Base-by-base conservation (phyloP, 2,113 vertebrate genomes). In the Lophura nycthemera region DNA sequence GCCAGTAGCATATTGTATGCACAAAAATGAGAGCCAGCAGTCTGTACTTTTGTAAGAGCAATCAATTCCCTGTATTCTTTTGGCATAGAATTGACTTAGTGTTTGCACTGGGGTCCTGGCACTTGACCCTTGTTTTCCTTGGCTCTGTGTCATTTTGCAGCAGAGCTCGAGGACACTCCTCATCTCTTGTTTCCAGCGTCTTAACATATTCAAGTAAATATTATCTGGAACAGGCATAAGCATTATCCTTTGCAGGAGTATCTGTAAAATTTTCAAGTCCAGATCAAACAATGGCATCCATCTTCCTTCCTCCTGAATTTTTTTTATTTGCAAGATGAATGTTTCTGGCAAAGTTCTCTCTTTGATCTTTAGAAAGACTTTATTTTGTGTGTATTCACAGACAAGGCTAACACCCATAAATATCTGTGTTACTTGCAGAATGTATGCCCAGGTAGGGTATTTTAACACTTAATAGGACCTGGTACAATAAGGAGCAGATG, bases 401-500 rank as follows among this genome's bases (percentile, higher is more conserved):
- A n/a, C 48, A 79, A 79, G 63, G 27, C 52, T 86, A 30, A 12
- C 1, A 1, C 40, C 84, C 45, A 61, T 32, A 84, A 93, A 86
- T 61, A 70, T 54, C 48, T 7, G 0, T 75, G 67, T 78, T 86
- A 30, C 21, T 91, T 81, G 70, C 21, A 90, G 76, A 83, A 48
- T 86, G 34, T 65, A 45, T 83, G 72, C 47, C 73, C 79, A 94
- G 90, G 85, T 96, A 88, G 10, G 5, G 69, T 88, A 82, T 94
- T 95, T 96, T 94, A 91, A 83, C 85, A 92, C 76, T 92, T 90
- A 75, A 48, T 89, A 73, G 60, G 57, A 60, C 63, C 90, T 89
- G 47, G 22, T 84, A 97, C 86, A 93, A 66, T 94, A 91, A 95
- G 78, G 91, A 97, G 91, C 97, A 97, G 95, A 95, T 96, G 96